phyloP scores from a whole-genome alignment of 2,797 vertebrate genomes.

The Busarellus nigricollis region DNA sequence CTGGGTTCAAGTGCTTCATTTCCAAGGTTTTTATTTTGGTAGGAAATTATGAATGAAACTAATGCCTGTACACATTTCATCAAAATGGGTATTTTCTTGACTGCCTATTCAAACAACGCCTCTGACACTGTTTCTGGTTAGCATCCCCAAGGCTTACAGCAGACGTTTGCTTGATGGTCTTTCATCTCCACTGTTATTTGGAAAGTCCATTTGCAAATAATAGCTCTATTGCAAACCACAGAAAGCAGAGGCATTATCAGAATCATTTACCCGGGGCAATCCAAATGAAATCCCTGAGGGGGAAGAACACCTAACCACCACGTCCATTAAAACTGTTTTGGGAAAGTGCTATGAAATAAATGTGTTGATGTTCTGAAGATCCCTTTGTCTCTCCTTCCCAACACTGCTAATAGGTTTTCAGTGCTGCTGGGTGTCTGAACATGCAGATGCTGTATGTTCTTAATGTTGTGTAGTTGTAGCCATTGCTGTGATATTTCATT shows the following conservation, averaged over 20 bases:
- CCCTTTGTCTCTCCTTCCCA: not conserved
- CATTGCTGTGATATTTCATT: not conserved
- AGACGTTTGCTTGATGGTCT: conserved; percentile 18
- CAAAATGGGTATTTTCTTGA: conserved; percentile 44
- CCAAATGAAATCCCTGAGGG: not conserved
- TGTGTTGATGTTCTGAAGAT: not conserved
- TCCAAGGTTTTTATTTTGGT: conserved; percentile 32
- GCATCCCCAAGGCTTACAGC: not conserved
- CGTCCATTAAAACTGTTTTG: not conserved
- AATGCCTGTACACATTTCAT: conserved; percentile 25
- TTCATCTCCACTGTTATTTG: conserved; percentile 7
- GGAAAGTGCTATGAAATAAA: not conserved
- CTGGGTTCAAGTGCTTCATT: conserved; percentile 27
- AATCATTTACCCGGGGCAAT: not conserved
- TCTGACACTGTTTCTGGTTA: not conserved
- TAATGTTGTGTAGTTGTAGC: not conserved
- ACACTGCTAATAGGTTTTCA: not conserved
- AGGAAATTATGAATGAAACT: conserved; percentile 41
- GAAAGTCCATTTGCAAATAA: conserved; percentile 56
- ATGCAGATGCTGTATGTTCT: not conserved
- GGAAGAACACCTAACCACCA: not conserved
- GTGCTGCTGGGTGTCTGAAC: not conserved
- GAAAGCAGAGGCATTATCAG: conserved; percentile 15
- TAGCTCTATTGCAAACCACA: conserved; percentile 9
- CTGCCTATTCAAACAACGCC: not conserved